Base-by-base conservation (phyloP, 2,888 invertebrate genomes). In the Ormyrus labotus region DNA sequence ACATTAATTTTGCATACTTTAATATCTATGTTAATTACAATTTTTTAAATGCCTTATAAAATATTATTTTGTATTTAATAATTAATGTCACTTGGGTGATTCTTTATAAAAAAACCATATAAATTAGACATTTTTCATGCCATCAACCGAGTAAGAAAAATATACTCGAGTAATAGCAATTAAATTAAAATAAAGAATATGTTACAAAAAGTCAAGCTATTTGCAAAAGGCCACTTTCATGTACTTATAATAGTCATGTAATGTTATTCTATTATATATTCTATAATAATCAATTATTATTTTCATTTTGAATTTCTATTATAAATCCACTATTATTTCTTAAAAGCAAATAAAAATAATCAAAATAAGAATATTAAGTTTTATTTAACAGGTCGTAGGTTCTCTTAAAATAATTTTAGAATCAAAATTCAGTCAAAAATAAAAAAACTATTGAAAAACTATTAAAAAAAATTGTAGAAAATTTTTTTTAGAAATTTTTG, bases 181-280 rank as follows among this genome's bases (percentile, higher is more conserved):
- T 45, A 71, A 70, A 83, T 84, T 83, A 85, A 85, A 84, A 83
- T 77, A 83, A 84, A 81, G 34, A 34, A 34, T 34, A 34, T 34
- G 34, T 34, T 34, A 34, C 34, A 34, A 34, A 34, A 34, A 34
- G 3, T 34, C 34, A 34, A 4, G 34, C 34, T 34, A 34, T 34
- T 84, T 83, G 78, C 55, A 72, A 81, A 68, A 70, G 80, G 71
- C 71, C 80, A 11, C 63, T 75, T 80, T 67, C 60, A 82, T 81
- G 45, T 65, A 77, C 72, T 60, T 67, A 64, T 51, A 65, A 64
- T 4, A 34, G 34, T 34, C 34, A 4, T 34, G 34, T 34, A 34
- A 34, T 34, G 34, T 34, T 34, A 34, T 34, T 34, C 34, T 34
- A 34, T 34, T 34, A 34, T 34, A 34, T 34, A 34, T 34, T 4